phyloP scores from a whole-genome alignment of 2,888 invertebrate genomes.

The Incurvaria masculella region DNA sequence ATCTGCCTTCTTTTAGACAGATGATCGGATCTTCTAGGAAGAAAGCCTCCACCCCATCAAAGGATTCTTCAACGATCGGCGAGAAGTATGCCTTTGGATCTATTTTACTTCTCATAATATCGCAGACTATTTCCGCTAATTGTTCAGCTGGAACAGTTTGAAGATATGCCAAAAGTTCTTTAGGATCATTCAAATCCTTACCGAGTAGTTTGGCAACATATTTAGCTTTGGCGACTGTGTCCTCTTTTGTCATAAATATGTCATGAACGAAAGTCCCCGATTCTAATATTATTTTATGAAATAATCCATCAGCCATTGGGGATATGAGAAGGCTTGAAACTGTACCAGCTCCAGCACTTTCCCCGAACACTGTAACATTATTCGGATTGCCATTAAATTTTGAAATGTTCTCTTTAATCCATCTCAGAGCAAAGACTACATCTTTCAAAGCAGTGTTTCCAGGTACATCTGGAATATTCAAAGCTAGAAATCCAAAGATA shows the following conservation, averaged over 20 bases:
- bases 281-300: constrained; percentile 32
- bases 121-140: constrained; percentile 26
- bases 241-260: constrained; percentile 29
- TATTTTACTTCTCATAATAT: constrained; percentile 24
- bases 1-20: constrained; percentile 23
- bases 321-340: constrained; percentile 28
- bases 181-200: constrained; percentile 21
- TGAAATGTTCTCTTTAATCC: constrained; percentile 36
- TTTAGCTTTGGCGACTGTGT: constrained; percentile 29
- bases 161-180: constrained; percentile 27
- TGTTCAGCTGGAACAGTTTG: constrained; percentile 27
- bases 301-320: constrained; percentile 31
- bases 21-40: constrained; percentile 29
- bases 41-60: constrained; percentile 28
- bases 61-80: constrained; percentile 35
- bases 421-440: constrained; percentile 32
- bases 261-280: constrained; percentile 35
- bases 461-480: constrained; percentile 36
- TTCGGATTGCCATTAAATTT: constrained; percentile 33
- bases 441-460: constrained; percentile 44
- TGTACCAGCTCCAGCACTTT: constrained; percentile 37
- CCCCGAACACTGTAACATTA: constrained; percentile 37
- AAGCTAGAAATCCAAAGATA: constrained; percentile 36
- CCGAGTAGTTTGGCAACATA: constrained; percentile 28
- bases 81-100: constrained; percentile 27